These are phyloP conservation scores for Xylota segnis DNA, from an alignment of 2,888 invertebrate genomes.

Conservation along the genomic window DNA sequence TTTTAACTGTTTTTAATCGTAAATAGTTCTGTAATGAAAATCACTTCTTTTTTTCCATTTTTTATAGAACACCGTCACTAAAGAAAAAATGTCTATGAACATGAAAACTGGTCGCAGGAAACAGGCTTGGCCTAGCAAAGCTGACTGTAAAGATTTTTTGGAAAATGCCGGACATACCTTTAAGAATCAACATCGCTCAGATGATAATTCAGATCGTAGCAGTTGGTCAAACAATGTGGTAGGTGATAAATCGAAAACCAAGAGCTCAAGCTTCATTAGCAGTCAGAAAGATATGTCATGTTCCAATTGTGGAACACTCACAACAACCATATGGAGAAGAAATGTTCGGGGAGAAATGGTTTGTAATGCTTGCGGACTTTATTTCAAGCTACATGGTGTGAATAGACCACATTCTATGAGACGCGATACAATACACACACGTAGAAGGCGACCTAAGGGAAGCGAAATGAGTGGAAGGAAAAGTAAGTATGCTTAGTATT, in stretches of 20 bases:
- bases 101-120: conserved; percentile 88
- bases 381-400: conserved; percentile 98
- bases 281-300: conserved; percentile 91
- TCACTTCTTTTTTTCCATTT: not conserved
- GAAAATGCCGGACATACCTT: conserved; percentile 65
- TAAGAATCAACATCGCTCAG: conserved; percentile 56
- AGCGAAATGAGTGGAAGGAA: conserved; percentile 87
- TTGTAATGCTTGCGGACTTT: conserved; percentile 99
- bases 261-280: conserved; percentile 78
- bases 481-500: conserved; percentile 83
- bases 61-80: conserved; percentile 79
- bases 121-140: conserved; percentile 90
- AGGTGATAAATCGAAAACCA: conserved; percentile 72
- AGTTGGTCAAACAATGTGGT: conserved; percentile 42
- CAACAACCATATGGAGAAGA: conserved; percentile 98
- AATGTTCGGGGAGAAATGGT: conserved; percentile 99
- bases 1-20: not conserved
- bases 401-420: conserved; percentile 97
- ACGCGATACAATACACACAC: conserved; percentile 97
- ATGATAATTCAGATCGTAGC: conserved; percentile 57
- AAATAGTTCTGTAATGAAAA: not conserved
- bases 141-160: conserved; percentile 79
- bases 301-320: conserved; percentile 98
- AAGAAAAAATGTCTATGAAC: conserved; percentile 78
- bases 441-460: conserved; percentile 94